Evolutionary conservation across 1,140 invertebrate genomes (phyloP), one percentile per base, ranked within the genome.

Genomic region (Drosophila leontia): DNA sequence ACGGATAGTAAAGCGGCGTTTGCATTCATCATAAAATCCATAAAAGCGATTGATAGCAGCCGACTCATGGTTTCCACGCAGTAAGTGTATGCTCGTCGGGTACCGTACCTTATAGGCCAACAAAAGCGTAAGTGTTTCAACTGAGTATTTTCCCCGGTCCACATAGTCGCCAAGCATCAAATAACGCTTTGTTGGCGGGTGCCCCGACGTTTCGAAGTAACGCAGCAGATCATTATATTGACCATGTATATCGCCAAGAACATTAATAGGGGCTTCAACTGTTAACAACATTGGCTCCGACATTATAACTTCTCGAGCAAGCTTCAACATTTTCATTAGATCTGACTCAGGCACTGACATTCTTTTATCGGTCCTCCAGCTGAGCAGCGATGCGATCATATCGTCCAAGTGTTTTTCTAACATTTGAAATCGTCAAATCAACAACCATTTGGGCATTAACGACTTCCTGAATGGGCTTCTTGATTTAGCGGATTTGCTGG

Each of bases 171-270:
- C 96, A 64, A 99, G 95, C 94, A 99, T 99, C 51, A 99, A 94
- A 94, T 99, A 99, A 94, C 99, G 99, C 39, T 98, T 98, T 93
- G 99, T 98, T 34, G 99, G 99, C 39, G 99, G 99, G 93, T 99
- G 99, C n/a, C 99, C 98, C 59, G 98, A 98, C 92, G 99, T 99
- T 91, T 99, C 98, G 93, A 99, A 99, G 74, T 99, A 94, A 90
- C 99, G 95, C 71, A 99, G 93, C 34, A 99, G 94, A 94, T 99
- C 99, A 92, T 98, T 98, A 93, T 99, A 99, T 94, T 99, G 98
- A 67, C 99, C 99, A 93, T 99, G 99, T 88, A 99, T 99, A 93
- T 99, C 99, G 94, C 98, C 97, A 94, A 98, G 99, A 85, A 99
- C 99, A 94, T 99, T 99, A 35, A 99, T 94, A 48, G 99, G 99